Percentiles rank a stretch among this genome's conserved stretches.
Conservation (phyloP, 2,797 vertebrate genomes). For the Clarias laeviceps region DNA sequence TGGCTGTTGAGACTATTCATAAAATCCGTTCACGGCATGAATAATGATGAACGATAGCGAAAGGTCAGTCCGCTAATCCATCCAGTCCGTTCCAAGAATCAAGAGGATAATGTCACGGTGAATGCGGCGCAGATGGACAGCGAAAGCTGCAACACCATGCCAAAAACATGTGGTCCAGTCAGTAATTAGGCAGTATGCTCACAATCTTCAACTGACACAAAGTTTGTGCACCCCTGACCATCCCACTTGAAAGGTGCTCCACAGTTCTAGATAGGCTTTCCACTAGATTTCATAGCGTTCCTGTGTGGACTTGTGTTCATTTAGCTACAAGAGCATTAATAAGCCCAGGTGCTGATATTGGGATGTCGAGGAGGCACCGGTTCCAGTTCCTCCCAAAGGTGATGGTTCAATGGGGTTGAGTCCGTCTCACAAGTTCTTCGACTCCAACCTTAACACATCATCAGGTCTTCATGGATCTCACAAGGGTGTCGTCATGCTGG, state of each 20-base stretch:
- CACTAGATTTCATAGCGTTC: not conserved
- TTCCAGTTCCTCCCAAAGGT: not conserved
- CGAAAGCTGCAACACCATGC: not conserved
- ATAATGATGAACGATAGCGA: constrained; percentile 34
- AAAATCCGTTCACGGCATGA: not conserved
- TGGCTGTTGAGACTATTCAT: not conserved
- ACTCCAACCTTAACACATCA: not conserved
- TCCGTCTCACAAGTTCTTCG: not conserved
- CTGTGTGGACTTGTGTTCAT: not conserved
- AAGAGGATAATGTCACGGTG: constrained; percentile 47
- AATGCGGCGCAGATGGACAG: not conserved
- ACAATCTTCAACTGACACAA: not conserved
- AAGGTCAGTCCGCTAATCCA: constrained; percentile 29
- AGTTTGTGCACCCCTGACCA: not conserved
- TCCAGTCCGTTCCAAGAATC: constrained; percentile 32
- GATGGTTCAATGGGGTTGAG: not conserved
- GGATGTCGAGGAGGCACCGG: not conserved
- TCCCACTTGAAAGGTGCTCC: not conserved
- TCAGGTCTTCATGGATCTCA: not conserved
- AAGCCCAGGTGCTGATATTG: not conserved
- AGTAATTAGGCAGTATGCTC: not conserved
- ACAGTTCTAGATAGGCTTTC: not conserved
- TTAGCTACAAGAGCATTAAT: not conserved
- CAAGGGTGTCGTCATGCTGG: not conserved
- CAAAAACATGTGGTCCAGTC: not conserved